These are phyloP conservation scores for Pristionchus maxplancki DNA, from an alignment of 2,888 invertebrate genomes.

Conservation along the genomic window DNA sequence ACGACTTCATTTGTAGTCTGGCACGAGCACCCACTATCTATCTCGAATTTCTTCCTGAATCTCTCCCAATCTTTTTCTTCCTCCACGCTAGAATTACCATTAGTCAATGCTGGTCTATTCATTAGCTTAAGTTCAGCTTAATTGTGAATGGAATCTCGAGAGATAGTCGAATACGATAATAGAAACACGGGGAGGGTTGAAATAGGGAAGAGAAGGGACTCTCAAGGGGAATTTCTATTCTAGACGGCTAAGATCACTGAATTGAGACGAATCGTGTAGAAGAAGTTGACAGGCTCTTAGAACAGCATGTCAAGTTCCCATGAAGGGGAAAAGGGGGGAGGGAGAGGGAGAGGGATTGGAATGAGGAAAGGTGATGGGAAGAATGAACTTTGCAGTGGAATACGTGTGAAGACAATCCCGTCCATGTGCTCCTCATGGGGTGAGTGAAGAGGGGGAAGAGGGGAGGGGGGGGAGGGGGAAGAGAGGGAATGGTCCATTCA, in stretches of 20 bases:
- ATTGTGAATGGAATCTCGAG: background rate
- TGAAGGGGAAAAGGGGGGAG: background rate
- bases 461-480: background rate
- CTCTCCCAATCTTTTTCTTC: background rate
- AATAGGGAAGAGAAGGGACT: background rate
- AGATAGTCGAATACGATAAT: background rate
- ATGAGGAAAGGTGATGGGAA: background rate
- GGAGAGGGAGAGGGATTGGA: background rate
- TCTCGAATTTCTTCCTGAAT: background rate
- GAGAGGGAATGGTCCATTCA: background rate
- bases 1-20: background rate
- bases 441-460: background rate
- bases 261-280: background rate
- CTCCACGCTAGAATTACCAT: background rate
- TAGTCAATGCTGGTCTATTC: background rate
- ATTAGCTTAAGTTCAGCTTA: background rate
- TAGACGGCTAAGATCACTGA: background rate
- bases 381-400: slow-evolving; percentile 49
- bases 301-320: slow-evolving; percentile 4
- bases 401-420: slow-evolving; percentile 65
- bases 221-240: background rate
- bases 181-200: background rate
- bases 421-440: slow-evolving; percentile 69
- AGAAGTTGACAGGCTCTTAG: background rate
- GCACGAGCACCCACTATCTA: background rate